Conservation (phyloP, 2,888 invertebrate species). For the Zaprionus obscuricornis region DNA sequence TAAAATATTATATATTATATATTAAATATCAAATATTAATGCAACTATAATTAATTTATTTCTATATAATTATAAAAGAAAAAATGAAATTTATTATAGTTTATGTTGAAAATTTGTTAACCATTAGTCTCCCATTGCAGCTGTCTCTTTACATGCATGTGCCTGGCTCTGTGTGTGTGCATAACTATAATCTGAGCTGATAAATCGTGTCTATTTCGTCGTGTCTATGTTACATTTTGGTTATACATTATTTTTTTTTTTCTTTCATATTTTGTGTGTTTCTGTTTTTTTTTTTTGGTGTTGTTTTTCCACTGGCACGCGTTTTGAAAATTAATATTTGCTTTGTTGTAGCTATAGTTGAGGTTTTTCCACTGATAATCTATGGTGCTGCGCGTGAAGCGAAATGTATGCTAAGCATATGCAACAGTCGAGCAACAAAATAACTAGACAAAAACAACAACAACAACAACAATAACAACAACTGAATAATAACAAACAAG, state of each 20-base stretch:
- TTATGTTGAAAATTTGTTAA: slow-evolving; percentile 3
- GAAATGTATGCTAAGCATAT: slow-evolving; percentile 71
- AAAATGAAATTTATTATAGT: slow-evolving; percentile 1
- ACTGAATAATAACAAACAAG: slow-evolving; percentile 2
- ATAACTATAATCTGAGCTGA: slow-evolving; percentile 20
- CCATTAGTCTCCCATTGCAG: too few relatives aligned
- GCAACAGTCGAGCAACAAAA: slow-evolving; percentile 48
- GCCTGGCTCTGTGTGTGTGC: slow-evolving; percentile 1
- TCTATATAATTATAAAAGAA: too few relatives aligned
- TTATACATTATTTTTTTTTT: slow-evolving; percentile 14
- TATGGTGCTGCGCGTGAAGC: slow-evolving; percentile 33
- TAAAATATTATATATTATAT: too few relatives aligned
- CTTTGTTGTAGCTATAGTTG: slow-evolving; percentile 37
- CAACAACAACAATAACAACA: slow-evolving; percentile 7
- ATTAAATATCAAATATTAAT: too few relatives aligned
- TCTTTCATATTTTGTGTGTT: slow-evolving; percentile 1
- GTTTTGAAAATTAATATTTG: slow-evolving; percentile 76
- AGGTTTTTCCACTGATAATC: slow-evolving; percentile 65
- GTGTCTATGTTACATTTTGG: not conserved
- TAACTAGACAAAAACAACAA: too few relatives aligned
- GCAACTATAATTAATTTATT: too few relatives aligned
- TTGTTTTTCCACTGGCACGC: slow-evolving; percentile 62
- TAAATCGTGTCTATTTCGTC: too few relatives aligned
- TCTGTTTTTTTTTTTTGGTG: slow-evolving; percentile 26
- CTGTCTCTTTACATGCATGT: not conserved